Conservation (phyloP, 2,113 vertebrate genomes). For the Mormyrus iriodes region DNA sequence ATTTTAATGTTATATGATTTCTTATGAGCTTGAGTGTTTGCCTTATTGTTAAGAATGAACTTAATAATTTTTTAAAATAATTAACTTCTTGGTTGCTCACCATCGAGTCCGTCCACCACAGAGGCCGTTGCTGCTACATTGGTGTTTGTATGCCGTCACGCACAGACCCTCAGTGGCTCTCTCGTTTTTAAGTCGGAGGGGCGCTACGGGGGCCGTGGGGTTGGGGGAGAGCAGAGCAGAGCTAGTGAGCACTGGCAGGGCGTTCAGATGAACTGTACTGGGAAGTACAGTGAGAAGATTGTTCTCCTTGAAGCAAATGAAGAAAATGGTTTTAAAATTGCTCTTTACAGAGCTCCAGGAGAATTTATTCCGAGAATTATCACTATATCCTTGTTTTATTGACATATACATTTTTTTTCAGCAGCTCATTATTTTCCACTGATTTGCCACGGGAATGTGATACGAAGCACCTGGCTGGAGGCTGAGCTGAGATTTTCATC, state of each 20-base stretch:
- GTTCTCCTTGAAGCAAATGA: neutral
- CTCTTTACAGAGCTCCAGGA: neutral
- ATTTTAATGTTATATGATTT: neutral
- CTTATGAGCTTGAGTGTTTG: neutral
- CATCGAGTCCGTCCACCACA: neutral
- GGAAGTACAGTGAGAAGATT: neutral
- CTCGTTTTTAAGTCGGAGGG: neutral
- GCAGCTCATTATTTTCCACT: neutral
- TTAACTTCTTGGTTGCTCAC: neutral
- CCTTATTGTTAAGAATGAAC: neutral
- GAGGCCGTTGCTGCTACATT: neutral
- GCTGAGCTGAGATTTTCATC: neutral
- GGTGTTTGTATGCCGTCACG: neutral
- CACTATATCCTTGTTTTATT: neutral
- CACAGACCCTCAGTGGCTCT: neutral
- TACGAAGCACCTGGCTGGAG: neutral
- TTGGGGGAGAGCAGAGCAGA: too few species aligned
- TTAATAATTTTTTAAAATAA: neutral
- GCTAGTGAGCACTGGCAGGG: neutral
- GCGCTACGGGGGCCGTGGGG: neutral
- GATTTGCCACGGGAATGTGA: neutral
- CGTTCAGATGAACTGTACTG: neutral
- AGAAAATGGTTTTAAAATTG: neutral
- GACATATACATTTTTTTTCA: neutral
- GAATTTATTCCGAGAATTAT: neutral